A percentile compares a stretch with the other conserved stretches of the same genome.
phyloP scores from a whole-genome alignment of 1,140 invertebrate species.

The Atta cephalotes region DNA sequence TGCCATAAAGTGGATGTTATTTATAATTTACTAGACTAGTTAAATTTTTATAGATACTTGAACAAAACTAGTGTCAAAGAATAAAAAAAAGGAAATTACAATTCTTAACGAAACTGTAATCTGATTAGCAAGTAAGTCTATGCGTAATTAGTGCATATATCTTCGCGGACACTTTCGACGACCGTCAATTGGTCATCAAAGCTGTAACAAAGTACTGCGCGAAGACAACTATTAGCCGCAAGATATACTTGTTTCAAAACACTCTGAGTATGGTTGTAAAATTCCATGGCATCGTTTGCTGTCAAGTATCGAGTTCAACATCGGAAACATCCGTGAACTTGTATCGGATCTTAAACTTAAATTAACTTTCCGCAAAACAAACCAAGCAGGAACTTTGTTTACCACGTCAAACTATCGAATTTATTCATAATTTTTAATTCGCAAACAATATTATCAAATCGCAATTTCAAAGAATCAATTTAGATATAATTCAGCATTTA shows the following conservation, averaged over 20 bases:
- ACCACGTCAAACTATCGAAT: background rate
- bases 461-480: constrained; percentile 14
- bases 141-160: background rate
- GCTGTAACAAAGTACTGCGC: constrained; percentile 32
- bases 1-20: too few relatives aligned
- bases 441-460: background rate
- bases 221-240: constrained; percentile 30
- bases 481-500: background rate
- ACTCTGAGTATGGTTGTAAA: constrained; percentile 35
- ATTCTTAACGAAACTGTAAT: constrained; percentile 1
- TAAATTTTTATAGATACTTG: too few relatives aligned
- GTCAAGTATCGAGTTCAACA: background rate
- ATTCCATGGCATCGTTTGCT: background rate
- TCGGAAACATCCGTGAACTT: constrained; percentile 14
- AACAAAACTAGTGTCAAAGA: background rate
- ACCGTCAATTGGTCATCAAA: constrained; percentile 20
- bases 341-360: constrained; percentile 23
- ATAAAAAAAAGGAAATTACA: background rate
- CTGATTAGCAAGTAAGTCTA: background rate
- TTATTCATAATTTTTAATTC: constrained; percentile 5
- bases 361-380: constrained; percentile 12
- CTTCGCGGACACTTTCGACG: constrained; percentile 21
- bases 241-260: constrained; percentile 30
- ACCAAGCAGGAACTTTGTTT: background rate
- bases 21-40: too few relatives aligned